phyloP scores from a whole-genome alignment of 1,140 invertebrate species.

The Probaryconus sp. region DNA sequence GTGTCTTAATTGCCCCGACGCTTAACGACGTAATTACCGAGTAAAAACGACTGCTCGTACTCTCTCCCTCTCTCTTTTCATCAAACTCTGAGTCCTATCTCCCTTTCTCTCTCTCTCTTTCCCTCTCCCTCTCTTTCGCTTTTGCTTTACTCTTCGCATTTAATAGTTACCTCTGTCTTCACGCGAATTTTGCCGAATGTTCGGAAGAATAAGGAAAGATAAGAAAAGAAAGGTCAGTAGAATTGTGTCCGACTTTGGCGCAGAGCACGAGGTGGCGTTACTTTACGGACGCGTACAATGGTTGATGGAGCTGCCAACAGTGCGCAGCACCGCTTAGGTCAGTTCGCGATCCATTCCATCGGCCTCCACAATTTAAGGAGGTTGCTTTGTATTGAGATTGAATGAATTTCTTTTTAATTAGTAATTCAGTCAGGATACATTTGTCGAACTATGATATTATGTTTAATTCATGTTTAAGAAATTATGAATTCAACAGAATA shows the following conservation, averaged over 20 bases:
- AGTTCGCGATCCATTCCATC: conserved; percentile 12
- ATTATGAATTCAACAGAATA: no score
- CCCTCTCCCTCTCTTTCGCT: conserved; percentile 4
- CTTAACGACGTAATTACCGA: conserved; percentile 75
- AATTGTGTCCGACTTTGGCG: conserved; percentile 27
- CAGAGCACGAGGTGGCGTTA: conserved; percentile 48
- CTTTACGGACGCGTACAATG: conserved; percentile 34
- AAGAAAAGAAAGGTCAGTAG: conserved; percentile 54
- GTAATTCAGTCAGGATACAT: no score
- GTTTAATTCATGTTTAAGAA: no score
- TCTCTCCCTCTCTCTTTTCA: conserved; percentile 41
- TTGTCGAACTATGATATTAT: no score
- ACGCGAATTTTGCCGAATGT: conserved; percentile 44
- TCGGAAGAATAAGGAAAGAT: conserved; percentile 48
- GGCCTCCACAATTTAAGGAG: no score
- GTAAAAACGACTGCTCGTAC: conserved; percentile 62
- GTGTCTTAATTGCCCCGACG: conserved; percentile 73
- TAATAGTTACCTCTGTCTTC: conserved; percentile 48
- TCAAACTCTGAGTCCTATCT: conserved; percentile 13
- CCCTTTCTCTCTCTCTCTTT: conserved; percentile 21
- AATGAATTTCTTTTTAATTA: no score
- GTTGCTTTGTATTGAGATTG: no score
- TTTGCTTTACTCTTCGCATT: conserved; percentile 29
- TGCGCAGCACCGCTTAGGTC: conserved; percentile 75
- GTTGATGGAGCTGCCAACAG: conserved; percentile 61